phyloP scores from a whole-genome alignment of 2,797 vertebrate species.

The Cossypha caffra region DNA sequence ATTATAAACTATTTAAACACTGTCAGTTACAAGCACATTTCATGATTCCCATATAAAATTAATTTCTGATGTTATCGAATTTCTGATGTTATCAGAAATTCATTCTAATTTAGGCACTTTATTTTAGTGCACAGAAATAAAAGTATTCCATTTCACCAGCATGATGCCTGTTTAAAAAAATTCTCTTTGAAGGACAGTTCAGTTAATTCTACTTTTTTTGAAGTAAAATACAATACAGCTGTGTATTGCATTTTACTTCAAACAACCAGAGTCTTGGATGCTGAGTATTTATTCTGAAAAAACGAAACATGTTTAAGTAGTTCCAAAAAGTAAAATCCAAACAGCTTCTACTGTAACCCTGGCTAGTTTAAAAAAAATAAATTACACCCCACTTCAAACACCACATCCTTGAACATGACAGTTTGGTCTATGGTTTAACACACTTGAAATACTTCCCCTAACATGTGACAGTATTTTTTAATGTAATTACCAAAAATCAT shows the following conservation, averaged over 20 bases:
- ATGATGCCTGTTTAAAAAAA: background rate
- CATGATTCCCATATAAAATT: background rate
- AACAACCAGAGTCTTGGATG: fast-evolving
- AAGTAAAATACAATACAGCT: background rate
- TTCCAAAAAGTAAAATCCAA: background rate
- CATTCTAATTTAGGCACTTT: background rate
- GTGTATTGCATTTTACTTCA: background rate
- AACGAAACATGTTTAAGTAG: background rate
- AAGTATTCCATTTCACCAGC: background rate
- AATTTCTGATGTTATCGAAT: background rate
- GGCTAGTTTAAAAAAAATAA: background rate
- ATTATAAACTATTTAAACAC: background rate
- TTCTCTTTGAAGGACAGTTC: background rate
- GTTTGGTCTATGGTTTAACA: background rate
- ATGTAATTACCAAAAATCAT: background rate
- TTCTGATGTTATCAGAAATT: background rate
- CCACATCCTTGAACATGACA: background rate
- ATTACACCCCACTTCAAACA: background rate
- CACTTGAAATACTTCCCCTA: background rate
- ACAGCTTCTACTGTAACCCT: background rate
- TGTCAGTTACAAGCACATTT: background rate
- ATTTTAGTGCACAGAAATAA: background rate
- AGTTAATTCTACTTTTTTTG: too few species aligned
- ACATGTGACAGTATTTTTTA: background rate
- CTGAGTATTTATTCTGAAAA: background rate